Base-by-base conservation (phyloP, 30 jellyfish, hydroid and myxozoan species). In the Hydractinia symbiolongicarpus region DNA sequence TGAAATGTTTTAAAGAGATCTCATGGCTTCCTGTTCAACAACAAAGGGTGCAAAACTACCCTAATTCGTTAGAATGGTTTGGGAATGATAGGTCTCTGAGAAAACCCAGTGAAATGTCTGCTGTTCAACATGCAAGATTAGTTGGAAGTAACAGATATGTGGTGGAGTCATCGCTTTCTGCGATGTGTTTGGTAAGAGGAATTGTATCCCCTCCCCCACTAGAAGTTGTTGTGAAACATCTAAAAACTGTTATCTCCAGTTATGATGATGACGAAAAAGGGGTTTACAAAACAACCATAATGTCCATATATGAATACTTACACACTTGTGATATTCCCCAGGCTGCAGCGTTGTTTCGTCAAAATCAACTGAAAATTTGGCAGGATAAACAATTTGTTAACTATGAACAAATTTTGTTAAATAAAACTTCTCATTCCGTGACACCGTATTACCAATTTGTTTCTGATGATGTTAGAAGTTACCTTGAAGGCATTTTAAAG, bases 191-290 rank as follows among this genome's bases (percentile, higher is more conserved):
- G 10, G 54, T 11, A 5, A 5, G 9, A 17, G 15, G 15, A 9
- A 16, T 17, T 4, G 4, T 5, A 20, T 49, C 9, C 51, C 8
- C 15, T 74, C 83, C 83, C 21, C 68, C 83, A 50, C 7, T 74
- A 50, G 8, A 30, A 16, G 9, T 74, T 5, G 66, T 77, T 19
- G 17, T 57, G 78, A 14, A 61, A 30, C 79, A 77, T 77, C 50
- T 77, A 54, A 14, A 77, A 14, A 77, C 10, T 55, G 53, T 77
- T 66, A 79, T 20, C 13, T 10, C 5, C 40, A 77, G 80, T 77
- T 77, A 52, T 49, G 53, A 77, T 6, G 79, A 60, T 8, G 85
- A 61, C 15, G 85, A 77, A 60, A 77, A 61, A 11, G 78, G 78
- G 15, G 56, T 56, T 10, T 77, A 54, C 74, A 77, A 77, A 30